Percentiles rank a stretch among this genome's conserved stretches.
These are phyloP conservation scores for Bembecia ichneumoniformis DNA, from an alignment of 2,888 invertebrate species.

Conservation along the genomic window DNA sequence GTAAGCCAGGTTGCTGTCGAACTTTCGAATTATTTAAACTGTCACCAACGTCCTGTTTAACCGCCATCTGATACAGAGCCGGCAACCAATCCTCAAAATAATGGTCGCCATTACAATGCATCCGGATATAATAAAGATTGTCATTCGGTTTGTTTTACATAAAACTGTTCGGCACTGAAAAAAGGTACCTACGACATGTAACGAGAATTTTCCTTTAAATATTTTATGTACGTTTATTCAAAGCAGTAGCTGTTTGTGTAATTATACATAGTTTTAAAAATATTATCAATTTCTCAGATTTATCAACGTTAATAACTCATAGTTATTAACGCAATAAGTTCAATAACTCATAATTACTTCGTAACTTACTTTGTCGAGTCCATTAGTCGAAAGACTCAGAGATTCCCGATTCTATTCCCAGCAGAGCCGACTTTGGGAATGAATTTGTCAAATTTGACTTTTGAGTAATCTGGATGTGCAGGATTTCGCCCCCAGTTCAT, in stretches of 20 bases:
- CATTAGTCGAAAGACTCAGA: too few relatives aligned
- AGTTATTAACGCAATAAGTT: too few relatives aligned
- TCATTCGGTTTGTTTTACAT: constrained; percentile 17
- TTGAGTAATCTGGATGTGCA: too few relatives aligned
- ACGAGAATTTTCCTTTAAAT: not conserved
- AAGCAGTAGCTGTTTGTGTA: not conserved
- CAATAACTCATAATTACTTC: too few relatives aligned
- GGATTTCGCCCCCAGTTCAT: too few relatives aligned
- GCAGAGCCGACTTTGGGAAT: too few relatives aligned
- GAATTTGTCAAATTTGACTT: too few relatives aligned
- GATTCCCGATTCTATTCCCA: too few relatives aligned
- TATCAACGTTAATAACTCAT: too few relatives aligned
- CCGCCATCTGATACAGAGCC: constrained; percentile 28
- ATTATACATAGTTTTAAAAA: too few relatives aligned
- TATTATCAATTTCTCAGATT: too few relatives aligned
- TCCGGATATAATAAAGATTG: constrained; percentile 30
- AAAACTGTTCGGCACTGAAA: not conserved
- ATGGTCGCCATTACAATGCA: constrained; percentile 38
- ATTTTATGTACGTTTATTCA: not conserved
- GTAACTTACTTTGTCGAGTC: too few relatives aligned
- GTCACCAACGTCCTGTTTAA: constrained; percentile 26
- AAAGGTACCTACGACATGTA: not conserved
- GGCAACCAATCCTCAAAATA: constrained; percentile 31
- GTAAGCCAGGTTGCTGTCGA: constrained; percentile 27
- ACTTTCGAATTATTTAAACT: constrained; percentile 36